These are phyloP conservation scores for Prenolepis imparis DNA, from an alignment of 2,888 invertebrate species.

Conservation along the genomic window DNA sequence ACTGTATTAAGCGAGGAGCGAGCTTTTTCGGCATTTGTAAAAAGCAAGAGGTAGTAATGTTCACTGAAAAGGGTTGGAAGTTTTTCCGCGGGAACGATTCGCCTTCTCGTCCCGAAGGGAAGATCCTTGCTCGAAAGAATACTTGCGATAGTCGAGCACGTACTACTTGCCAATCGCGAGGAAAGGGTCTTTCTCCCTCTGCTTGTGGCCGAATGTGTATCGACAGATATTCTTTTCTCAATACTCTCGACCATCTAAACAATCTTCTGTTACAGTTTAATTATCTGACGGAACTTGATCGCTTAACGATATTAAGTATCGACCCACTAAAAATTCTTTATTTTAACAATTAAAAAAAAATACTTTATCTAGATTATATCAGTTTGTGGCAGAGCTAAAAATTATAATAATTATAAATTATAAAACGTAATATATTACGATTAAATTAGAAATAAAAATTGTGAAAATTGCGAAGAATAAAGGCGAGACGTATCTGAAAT, in stretches of 20 bases:
- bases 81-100: conserved; percentile 33
- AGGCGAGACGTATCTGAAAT: neutral
- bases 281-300: neutral
- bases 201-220: conserved; percentile 24
- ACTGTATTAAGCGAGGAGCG: neutral
- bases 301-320: neutral
- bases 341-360: neutral
- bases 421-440: neutral
- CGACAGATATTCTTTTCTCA: conserved; percentile 20
- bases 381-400: neutral
- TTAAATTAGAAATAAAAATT: neutral
- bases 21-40: conserved; percentile 26
- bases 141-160: conserved; percentile 42
- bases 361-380: neutral
- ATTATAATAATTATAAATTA: neutral
- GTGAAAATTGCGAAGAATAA: neutral
- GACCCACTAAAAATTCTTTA: neutral
- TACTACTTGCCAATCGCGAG: conserved; percentile 33
- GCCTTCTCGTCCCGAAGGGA: conserved; percentile 35
- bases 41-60: conserved; percentile 24
- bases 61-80: conserved; percentile 33
- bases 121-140: conserved; percentile 43
- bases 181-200: conserved; percentile 10
- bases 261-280: conserved; percentile 19
- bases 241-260: conserved; percentile 20